phyloP scores from a whole-genome alignment of 2,888 invertebrate species.

The Athripsodes cinereus region DNA sequence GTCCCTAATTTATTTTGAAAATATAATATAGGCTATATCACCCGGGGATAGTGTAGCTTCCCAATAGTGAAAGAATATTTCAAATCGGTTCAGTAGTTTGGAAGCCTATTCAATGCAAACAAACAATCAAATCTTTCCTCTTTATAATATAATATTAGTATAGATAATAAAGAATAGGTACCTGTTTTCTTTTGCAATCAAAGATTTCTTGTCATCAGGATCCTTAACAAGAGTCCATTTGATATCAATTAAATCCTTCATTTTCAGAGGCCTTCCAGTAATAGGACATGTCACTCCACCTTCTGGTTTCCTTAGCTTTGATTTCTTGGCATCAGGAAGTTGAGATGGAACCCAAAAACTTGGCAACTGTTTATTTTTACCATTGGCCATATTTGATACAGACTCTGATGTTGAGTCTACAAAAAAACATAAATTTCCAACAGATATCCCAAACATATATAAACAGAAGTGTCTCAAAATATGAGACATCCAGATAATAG shows the following conservation, averaged over 20 bases:
- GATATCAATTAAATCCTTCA: slow-evolving; percentile 88
- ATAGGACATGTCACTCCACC: slow-evolving; percentile 73
- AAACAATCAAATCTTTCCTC: too few relatives aligned
- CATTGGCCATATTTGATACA: slow-evolving; percentile 74
- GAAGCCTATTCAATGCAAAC: too few relatives aligned
- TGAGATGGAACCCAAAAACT: slow-evolving; percentile 97
- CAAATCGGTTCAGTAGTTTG: too few relatives aligned
- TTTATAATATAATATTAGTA: not conserved
- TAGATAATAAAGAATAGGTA: not conserved
- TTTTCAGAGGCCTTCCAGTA: slow-evolving; percentile 75
- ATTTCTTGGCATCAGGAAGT: slow-evolving; percentile 74
- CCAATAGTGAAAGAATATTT: too few relatives aligned
- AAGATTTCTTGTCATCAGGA: slow-evolving; percentile 76
- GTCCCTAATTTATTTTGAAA: too few relatives aligned
- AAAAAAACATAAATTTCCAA: not conserved
- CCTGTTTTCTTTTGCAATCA: slow-evolving; percentile 78
- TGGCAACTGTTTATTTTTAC: slow-evolving; percentile 63
- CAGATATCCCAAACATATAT: not conserved
- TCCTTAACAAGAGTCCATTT: slow-evolving; percentile 90
- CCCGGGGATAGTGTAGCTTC: too few relatives aligned
- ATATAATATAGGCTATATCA: too few relatives aligned
- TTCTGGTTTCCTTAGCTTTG: slow-evolving; percentile 48
- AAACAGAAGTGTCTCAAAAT: too few relatives aligned
- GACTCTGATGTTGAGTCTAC: slow-evolving; percentile 50
- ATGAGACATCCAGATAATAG: too few relatives aligned